Base-by-base conservation (phyloP, 2,113 vertebrate species). In the Callionymus lyra region DNA sequence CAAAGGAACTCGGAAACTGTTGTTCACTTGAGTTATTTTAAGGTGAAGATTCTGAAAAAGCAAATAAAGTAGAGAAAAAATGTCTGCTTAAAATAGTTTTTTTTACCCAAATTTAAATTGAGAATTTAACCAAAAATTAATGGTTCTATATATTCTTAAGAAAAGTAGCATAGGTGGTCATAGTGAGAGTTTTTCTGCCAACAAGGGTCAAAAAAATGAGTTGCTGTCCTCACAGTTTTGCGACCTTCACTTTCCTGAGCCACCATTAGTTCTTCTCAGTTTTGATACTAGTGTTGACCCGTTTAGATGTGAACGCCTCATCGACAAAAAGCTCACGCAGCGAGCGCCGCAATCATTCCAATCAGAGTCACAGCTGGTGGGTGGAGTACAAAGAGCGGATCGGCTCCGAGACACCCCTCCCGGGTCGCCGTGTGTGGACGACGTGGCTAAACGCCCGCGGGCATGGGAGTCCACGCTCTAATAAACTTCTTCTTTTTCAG, bases 301-400 rank as follows among this genome's bases (percentile, higher is more conserved):
- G 12, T 50, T 54, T 37, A 18, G 32, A 40, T 44, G 38, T 13
- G 47, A 65, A 45, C 59, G 49, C 40, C 31, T 44, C 39, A 65
- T 66, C 55, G 63, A 46, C 37, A 41, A 47, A n/a, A 45, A 11
- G 32, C 48, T 46, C 62, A 50, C 12, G 40, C 49, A 8, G 54
- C 34, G 53, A 12, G 3, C 18, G 50, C 48, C 53, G 37, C 53
- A 63, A 48, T 67, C 51, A 54, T 50, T 50, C 50, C 66, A 63
- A 71, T 75, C 76, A 65, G 51, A 56, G 54, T 17, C 49, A 36
- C 31, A 14, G 50, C 44, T 32, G 51, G 47, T 51, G 38, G 49
- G 48, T 41, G 47, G 41, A 64, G 54, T 39, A 69, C 59, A 69
- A 62, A 71, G 45, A 27, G 45, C 56, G 57, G 65, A 60, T 61